Base-by-base conservation (phyloP, 2,888 invertebrate genomes). In the Phoenoteleia sp. region DNA sequence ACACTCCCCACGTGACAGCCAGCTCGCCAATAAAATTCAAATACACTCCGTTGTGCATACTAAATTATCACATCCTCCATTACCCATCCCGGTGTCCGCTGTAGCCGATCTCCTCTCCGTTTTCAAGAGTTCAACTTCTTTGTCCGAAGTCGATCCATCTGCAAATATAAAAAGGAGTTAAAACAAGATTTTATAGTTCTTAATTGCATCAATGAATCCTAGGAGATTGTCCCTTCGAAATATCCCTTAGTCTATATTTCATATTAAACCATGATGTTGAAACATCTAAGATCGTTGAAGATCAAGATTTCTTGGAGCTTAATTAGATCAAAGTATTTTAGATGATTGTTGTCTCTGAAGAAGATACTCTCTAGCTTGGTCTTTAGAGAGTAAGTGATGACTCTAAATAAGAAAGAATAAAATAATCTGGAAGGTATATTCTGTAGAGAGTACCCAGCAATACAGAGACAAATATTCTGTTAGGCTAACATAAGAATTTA, bases 61-160 rank as follows among this genome's bases (percentile, higher is more conserved):
- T 92, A 92, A 93, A 93, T 93, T 93, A 93, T 92, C 93, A 92
- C 93, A 91, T 92, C 92, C 92, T 93, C 93, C 93, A 92, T 93
- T 93, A 93, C 92, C 92, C 89, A 90, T 86, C 87, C 89, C 86
- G 84, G 84, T 39, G 74, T 33, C 17, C 66, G 58, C 60, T 49
- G 76, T 77, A 77, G 54, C 56, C 69, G 83, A 81, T 71, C 77
- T 45, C 49, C 27, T n/a, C 33, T 23, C 11, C 52, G 33, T 75
- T 69, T 79, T 60, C 49, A 49, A 71, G 45, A 60, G 77, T 54
- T 66, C 76, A 49, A n/a, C 29, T 67, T 49, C 54, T 79, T 62
- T 81, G 64, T 81, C 66, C 47, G 56, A 56, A n/a, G n/a, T 45
- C 45, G 60, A 25, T 47, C 45, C 42, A 23, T 23, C 7, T 4